phyloP scores from a whole-genome alignment of 2,113 vertebrate genomes.

The Craseonycteris thonglongyai region DNA sequence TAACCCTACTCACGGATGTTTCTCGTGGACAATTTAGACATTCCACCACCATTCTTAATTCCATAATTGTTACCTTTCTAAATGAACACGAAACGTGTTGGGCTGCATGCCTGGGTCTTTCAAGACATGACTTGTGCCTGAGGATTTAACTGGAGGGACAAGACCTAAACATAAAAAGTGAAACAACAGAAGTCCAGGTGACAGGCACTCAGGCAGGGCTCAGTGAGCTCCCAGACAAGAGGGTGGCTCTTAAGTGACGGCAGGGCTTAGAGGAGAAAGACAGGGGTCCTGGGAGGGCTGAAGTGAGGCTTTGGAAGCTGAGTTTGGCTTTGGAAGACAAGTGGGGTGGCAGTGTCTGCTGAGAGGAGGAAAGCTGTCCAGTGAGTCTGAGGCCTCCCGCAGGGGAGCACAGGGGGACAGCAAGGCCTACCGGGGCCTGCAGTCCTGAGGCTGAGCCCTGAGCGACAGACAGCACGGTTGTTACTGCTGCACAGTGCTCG shows the following conservation, averaged over 20 bases:
- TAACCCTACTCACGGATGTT: neutral
- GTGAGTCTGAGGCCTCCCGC: accelerated
- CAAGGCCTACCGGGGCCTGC: neutral
- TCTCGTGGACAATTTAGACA: neutral
- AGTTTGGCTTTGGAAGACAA: neutral
- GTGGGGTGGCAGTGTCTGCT: accelerated
- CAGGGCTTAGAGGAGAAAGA: neutral
- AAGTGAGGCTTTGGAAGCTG: neutral
- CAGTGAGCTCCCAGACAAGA: neutral
- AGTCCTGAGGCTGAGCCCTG: neutral
- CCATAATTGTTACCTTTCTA: neutral
- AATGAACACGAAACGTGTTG: neutral
- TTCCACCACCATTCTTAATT: neutral
- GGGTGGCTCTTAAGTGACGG: neutral
- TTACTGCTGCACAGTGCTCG: accelerated
- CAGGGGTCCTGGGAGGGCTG: neutral
- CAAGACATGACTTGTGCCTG: neutral
- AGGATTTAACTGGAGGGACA: neutral
- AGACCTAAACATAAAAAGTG: neutral
- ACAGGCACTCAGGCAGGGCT: neutral
- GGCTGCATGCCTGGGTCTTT: neutral
- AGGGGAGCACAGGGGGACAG: accelerated
- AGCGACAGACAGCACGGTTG: accelerated
- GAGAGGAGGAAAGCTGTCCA: neutral
- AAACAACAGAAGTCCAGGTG: neutral